Base-by-base conservation (phyloP, 2,113 vertebrate species). In the Otis tarda region DNA sequence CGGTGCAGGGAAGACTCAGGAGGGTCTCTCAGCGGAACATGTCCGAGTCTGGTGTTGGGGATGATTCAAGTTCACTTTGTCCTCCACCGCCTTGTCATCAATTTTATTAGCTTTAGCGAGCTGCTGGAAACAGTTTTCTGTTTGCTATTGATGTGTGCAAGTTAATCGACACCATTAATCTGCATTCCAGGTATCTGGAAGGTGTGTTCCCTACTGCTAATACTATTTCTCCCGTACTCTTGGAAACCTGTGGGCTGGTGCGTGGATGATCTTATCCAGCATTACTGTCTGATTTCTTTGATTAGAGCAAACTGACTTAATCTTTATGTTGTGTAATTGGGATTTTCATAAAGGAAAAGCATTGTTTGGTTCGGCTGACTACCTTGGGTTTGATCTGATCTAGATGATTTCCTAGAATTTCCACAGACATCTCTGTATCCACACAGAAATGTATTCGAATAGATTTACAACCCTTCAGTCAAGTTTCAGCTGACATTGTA, bases 1-100 rank as follows among this genome's bases (percentile, higher is more conserved):
- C 69, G 39, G 57, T 41, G 31, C 19, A 91, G 90, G 47, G 59
- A 79, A 94, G 33, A 27, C 63, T 94, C 53, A 8, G 0, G 15
- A 60, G 43, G 21, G 24, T 89, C 17, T 90, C 71, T 83, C 35
- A 43, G 49, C 64, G 43, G 65, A 84, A 53, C 30, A 16, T 0
- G 0, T 47, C 82, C 0, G 0, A 53, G 2, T 56, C 37, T 64
- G 56, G 22, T 84, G 43, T 28, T 74, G 53, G 24, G 25, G 41
- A 43, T 68, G 56, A 71, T 61, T 89, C 69, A 79, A 90, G 49
- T 77, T 91, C 93, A 80, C 64, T 82, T 86, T 90, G 68, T 89
- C 92, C 85, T 82, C 43, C 50, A 80, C 35, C 74, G 76, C 59
- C 41, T 81, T 76, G 31, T 22, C 52, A 81, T 90, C 49, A 90